These are phyloP conservation scores for Diorhabda elongata DNA, from an alignment of 1,140 invertebrate genomes.

Conservation along the genomic window DNA sequence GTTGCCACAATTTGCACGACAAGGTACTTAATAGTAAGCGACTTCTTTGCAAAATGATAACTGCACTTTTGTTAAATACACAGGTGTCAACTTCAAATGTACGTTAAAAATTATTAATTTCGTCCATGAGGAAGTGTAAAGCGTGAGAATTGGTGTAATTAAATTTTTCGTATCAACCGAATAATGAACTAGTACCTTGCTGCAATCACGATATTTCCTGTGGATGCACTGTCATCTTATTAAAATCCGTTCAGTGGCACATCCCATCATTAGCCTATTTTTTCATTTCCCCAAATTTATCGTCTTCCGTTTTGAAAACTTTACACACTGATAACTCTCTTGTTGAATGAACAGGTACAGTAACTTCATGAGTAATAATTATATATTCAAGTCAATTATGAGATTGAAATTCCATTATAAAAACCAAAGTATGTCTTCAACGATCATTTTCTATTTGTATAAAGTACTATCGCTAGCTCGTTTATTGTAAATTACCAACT, in stretches of 20 bases:
- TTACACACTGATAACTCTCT: too few relatives aligned
- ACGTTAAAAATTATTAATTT: conserved; percentile 24
- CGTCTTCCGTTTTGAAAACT: too few relatives aligned
- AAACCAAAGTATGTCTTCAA: too few relatives aligned
- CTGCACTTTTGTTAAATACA: conserved; percentile 11
- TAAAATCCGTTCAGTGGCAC: background rate
- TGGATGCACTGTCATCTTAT: conserved; percentile 1
- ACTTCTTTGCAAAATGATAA: conserved; percentile 20
- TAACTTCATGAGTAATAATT: too few relatives aligned
- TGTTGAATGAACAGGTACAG: too few relatives aligned
- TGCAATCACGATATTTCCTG: conserved; percentile 12
- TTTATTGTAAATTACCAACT: too few relatives aligned
- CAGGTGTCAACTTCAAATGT: conserved; percentile 20
- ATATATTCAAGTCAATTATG: too few relatives aligned
- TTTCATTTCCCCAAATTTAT: background rate
- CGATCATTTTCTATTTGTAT: too few relatives aligned
- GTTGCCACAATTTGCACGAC: background rate
- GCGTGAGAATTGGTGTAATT: conserved; percentile 31
- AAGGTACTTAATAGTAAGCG: background rate
- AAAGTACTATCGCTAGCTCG: too few relatives aligned
- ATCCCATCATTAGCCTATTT: conserved; percentile 6
- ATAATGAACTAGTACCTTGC: background rate
- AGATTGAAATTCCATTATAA: too few relatives aligned
- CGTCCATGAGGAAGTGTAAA: conserved; percentile 24
- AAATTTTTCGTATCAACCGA: conserved; percentile 16